Percentiles rank a stretch among this genome's conserved stretches.
These are phyloP conservation scores for Chloroceryle aenea DNA, from an alignment of 2,113 vertebrate genomes.

Conservation along the genomic window DNA sequence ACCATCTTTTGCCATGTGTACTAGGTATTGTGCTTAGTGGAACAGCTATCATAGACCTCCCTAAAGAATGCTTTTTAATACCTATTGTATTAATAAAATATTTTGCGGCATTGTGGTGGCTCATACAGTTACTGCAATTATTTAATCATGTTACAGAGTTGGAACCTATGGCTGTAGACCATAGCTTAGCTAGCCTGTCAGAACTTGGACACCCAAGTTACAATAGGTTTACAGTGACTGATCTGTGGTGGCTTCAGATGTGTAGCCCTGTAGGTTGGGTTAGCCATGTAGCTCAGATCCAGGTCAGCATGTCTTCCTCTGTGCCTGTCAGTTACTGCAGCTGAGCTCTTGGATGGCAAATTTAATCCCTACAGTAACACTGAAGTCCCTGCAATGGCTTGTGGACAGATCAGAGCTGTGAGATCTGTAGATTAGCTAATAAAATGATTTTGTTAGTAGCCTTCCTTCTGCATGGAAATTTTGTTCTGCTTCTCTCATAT, in stretches of 20 bases:
- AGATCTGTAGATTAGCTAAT: neutral
- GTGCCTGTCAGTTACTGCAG: neutral
- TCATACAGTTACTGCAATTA: neutral
- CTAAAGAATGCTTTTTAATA: neutral
- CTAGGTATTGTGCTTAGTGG: neutral
- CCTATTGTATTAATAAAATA: neutral
- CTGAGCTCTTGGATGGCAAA: neutral
- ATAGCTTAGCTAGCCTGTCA: neutral
- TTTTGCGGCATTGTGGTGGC: neutral
- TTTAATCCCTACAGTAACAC: neutral
- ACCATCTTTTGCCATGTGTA: neutral
- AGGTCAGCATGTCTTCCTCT: neutral
- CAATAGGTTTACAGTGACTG: neutral
- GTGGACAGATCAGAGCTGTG: fast-evolving
- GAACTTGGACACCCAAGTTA: neutral
- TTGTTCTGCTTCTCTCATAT: neutral
- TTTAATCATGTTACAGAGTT: neutral
- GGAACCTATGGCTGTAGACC: neutral
- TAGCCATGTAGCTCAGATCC: neutral
- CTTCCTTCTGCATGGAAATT: neutral
- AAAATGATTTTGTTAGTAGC: neutral
- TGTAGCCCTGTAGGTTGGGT: neutral
- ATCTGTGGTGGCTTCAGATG: fast-evolving
- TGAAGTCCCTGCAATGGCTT: neutral
- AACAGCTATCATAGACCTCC: neutral